These are phyloP conservation scores for Pterocles gutturalis DNA, from an alignment of 2,113 vertebrate species.

Conservation along the genomic window DNA sequence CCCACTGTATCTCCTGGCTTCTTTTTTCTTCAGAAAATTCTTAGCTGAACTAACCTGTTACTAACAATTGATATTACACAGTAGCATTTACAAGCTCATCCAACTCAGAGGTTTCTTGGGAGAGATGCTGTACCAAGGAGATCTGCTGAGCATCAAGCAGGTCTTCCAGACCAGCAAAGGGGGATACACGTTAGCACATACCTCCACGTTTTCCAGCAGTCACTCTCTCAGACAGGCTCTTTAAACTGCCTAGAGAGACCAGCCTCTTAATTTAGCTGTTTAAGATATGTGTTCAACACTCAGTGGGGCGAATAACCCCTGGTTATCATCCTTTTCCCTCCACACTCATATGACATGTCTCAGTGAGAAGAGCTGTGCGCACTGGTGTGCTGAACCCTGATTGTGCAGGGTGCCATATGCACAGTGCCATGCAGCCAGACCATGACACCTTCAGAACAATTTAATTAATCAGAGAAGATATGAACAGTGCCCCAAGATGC, in stretches of 20 bases:
- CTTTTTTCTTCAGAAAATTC: background rate
- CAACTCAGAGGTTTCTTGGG: background rate
- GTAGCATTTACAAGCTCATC: background rate
- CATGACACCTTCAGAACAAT: background rate
- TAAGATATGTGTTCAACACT: background rate
- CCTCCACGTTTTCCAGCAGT: background rate
- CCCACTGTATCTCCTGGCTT: background rate
- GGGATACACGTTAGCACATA: background rate
- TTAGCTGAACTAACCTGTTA: background rate
- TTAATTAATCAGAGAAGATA: background rate
- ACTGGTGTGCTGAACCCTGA: background rate
- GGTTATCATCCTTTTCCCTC: background rate
- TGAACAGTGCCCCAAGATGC: background rate
- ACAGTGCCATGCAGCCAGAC: background rate
- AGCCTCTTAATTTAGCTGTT: background rate
- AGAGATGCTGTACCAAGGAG: background rate
- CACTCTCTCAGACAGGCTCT: background rate
- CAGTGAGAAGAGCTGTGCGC: background rate
- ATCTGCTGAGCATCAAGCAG: background rate
- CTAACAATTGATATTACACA: background rate
- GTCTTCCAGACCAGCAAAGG: background rate
- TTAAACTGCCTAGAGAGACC: background rate
- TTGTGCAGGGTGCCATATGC: background rate
- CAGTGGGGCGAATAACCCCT: background rate
- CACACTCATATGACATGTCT: rapidly evolving